Evolutionary conservation across 2,888 invertebrate species (phyloP).

Genomic region (Phaonia tiefii): DNA sequence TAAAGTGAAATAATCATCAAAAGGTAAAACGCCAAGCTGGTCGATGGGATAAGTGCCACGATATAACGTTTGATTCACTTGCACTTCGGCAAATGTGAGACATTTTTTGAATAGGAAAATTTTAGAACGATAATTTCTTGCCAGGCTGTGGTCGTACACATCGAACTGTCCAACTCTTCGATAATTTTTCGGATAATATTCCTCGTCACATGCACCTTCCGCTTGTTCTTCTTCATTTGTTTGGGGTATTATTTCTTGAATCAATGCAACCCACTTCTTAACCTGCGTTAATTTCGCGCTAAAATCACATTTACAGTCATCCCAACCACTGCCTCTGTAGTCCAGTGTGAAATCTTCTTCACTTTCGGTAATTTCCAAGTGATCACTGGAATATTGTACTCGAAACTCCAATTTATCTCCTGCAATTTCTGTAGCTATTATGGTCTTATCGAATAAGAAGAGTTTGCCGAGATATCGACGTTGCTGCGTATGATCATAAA

Average conservation of each 20-base stretch:
- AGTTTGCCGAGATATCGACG: slow-evolving; percentile 78
- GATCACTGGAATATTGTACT: slow-evolving; percentile 79
- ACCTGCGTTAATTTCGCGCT: slow-evolving; percentile 73
- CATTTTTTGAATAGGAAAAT: slow-evolving; percentile 79
- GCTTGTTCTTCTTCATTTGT: neutral
- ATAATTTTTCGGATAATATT: slow-evolving; percentile 71
- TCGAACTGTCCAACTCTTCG: slow-evolving; percentile 77
- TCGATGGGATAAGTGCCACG: slow-evolving; percentile 79
- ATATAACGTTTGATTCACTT: slow-evolving; percentile 75
- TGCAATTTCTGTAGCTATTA: slow-evolving; percentile 79
- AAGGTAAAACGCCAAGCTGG: slow-evolving; percentile 76
- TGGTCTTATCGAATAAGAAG: slow-evolving; percentile 79
- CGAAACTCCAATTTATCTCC: slow-evolving; percentile 78
- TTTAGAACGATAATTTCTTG: slow-evolving; percentile 76
- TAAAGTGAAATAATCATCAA: slow-evolving; percentile 75
- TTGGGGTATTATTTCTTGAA: slow-evolving; percentile 75
- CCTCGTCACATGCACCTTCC: neutral
- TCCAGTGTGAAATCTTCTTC: slow-evolving; percentile 74
- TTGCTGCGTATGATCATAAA: slow-evolving; percentile 75
- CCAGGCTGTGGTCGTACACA: slow-evolving; percentile 74
- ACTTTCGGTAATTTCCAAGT: slow-evolving; percentile 77
- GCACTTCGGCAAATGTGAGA: slow-evolving; percentile 78
- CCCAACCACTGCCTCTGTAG: slow-evolving; percentile 76
- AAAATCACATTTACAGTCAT: slow-evolving; percentile 79
- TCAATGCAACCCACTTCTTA: slow-evolving; percentile 76